Conservation (phyloP, 2,797 vertebrate species). For the Thunnus albacares region DNA sequence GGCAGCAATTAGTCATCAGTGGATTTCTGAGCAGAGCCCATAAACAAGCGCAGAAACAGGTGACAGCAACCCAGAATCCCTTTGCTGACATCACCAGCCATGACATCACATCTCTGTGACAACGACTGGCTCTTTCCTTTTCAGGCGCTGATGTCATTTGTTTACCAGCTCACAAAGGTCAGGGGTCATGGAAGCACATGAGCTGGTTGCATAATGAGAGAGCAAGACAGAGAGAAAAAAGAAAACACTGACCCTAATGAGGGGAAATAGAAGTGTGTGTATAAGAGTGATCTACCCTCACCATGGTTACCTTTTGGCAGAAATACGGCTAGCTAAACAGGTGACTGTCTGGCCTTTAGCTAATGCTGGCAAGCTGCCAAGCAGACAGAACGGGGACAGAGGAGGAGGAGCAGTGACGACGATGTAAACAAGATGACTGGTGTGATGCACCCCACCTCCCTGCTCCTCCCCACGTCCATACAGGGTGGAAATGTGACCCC, state of each 20-base stretch:
- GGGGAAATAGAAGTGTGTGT: conserved; percentile 9
- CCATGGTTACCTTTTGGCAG: conserved; percentile 45
- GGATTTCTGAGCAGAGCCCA: conserved; percentile 67
- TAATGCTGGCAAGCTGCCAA: conserved; percentile 42
- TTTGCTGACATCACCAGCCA: conserved; percentile 62
- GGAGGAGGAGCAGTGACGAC: conserved; percentile 18
- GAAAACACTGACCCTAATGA: conserved; percentile 9
- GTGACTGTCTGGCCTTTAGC: conserved; percentile 53
- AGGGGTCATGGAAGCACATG: conserved; percentile 60
- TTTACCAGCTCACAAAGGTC: conserved; percentile 74
- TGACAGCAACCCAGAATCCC: conserved; percentile 57
- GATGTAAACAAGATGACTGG: conserved; percentile 46
- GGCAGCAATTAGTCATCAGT: conserved; percentile 70
- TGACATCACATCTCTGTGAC: conserved; percentile 74
- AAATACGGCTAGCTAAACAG: conserved; percentile 51
- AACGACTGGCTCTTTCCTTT: conserved; percentile 57
- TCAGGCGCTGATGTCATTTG: conserved; percentile 74
- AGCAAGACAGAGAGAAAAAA: background rate
- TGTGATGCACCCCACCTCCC: conserved; percentile 5
- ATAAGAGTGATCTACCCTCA: conserved; percentile 28
- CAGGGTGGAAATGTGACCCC: conserved; percentile 44
- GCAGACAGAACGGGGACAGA: conserved; percentile 13
- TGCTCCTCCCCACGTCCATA: conserved; percentile 9
- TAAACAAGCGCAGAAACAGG: conserved; percentile 60
- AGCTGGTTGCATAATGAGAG: conserved; percentile 58